A percentile compares a stretch with the other conserved stretches of the same genome.
Conservation (phyloP, 2,888 invertebrate species). For the Fragum sueziense region DNA sequence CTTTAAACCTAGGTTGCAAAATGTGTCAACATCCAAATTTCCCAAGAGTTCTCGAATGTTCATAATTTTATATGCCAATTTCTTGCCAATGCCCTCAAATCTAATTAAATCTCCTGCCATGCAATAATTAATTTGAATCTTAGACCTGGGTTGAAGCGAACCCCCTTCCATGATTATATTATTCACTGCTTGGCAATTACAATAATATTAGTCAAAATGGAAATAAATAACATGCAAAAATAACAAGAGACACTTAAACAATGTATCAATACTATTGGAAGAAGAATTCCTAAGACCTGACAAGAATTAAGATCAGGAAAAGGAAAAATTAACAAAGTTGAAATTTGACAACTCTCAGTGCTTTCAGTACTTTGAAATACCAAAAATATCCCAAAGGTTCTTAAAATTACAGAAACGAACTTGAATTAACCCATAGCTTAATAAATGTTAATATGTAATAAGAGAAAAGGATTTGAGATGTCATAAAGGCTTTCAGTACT, state of each 20-base stretch:
- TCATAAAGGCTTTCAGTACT: no score
- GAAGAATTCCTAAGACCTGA: no score
- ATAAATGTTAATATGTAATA: no score
- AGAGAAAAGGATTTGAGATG: no score
- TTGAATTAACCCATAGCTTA: no score
- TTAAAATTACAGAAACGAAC: no score
- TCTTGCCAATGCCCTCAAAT: background rate
- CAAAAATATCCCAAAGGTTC: background rate
- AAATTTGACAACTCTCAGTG: background rate
- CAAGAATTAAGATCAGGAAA: no score
- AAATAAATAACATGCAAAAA: background rate
- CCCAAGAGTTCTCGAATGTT: background rate
- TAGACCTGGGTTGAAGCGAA: background rate
- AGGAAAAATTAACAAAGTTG: background rate
- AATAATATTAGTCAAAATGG: no score
- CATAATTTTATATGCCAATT: background rate
- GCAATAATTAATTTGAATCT: background rate
- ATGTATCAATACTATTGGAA: no score
- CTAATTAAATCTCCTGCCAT: background rate
- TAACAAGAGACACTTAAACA: no score
- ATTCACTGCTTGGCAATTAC: no score
- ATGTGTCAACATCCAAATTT: background rate
- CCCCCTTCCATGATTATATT: conserved; percentile 2
- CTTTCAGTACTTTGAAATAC: background rate
- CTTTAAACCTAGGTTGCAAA: background rate